These are phyloP conservation scores for Corythornis madagascariensis DNA, from an alignment of 2,113 vertebrate genomes.

Conservation along the genomic window DNA sequence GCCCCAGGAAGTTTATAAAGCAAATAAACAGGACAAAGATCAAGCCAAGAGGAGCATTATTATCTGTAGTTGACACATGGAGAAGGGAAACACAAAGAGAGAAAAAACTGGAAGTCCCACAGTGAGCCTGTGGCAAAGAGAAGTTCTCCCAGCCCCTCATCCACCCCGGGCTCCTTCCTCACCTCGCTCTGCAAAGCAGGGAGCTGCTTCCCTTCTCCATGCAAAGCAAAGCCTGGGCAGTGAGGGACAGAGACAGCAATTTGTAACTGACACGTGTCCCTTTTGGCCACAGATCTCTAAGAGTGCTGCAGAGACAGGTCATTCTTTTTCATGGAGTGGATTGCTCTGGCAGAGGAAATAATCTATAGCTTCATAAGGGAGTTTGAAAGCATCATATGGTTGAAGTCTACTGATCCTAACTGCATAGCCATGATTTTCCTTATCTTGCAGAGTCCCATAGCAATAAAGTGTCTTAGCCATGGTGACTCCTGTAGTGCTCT, in stretches of 20 bases:
- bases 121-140: neutral
- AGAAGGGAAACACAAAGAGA: neutral
- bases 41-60: constrained; percentile 25
- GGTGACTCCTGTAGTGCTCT: neutral
- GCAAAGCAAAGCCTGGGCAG: neutral
- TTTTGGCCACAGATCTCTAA: neutral
- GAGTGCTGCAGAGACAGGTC: neutral
- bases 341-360: neutral
- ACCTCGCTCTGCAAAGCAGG: neutral
- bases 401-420: neutral
- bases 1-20: constrained; percentile 22
- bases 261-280: neutral
- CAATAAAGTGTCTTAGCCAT: neutral
- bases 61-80: constrained; percentile 38
- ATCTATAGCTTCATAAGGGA: neutral
- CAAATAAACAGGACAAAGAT: constrained; percentile 35
- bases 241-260: neutral
- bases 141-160: neutral
- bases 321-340: neutral
- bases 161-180: neutral
- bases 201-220: neutral
- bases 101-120: neutral
- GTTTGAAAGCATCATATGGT: neutral
- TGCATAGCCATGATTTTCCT: neutral
- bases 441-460: neutral